Evolutionary conservation across 2,888 invertebrate genomes (phyloP).

Genomic region (Chrysodeixis includens): DNA sequence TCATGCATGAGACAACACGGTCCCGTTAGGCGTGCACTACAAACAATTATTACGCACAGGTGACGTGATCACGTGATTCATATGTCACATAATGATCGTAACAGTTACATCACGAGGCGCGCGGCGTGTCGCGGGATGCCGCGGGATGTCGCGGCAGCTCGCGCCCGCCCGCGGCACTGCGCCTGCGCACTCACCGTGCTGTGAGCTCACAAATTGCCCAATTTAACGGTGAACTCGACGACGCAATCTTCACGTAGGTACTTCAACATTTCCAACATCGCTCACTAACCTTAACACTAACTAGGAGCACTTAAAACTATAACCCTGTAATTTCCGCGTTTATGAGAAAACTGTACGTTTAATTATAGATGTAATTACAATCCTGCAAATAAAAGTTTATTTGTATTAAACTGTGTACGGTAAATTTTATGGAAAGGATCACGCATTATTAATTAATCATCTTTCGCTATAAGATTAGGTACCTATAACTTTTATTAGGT

Average conservation of each 20-base stretch:
- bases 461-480: too few species aligned
- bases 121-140: conserved; percentile 65
- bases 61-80: conserved; percentile 74
- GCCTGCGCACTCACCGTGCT: conserved; percentile 78
- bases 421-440: not conserved
- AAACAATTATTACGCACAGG: conserved; percentile 68
- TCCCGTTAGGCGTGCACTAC: conserved; percentile 54
- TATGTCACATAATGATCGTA: conserved; percentile 82
- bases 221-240: conserved; percentile 82
- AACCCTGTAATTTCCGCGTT: conserved; percentile 41
- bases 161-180: conserved; percentile 42
- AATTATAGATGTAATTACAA: conserved; percentile 29
- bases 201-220: conserved; percentile 82
- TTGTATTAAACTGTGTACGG: conserved; percentile 7
- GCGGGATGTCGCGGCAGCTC: conserved; percentile 61
- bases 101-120: conserved; percentile 79
- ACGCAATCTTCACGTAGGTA: conserved; percentile 50
- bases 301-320: conserved; percentile 54
- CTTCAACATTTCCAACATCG: conserved; percentile 56
- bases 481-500: not conserved
- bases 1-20: conserved; percentile 56
- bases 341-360: conserved; percentile 46
- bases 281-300: conserved; percentile 47
- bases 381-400: conserved; percentile 15
- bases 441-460: too few species aligned